Conservation (phyloP, 2,888 invertebrate genomes). For the Vannuccia rotundouncinata region DNA sequence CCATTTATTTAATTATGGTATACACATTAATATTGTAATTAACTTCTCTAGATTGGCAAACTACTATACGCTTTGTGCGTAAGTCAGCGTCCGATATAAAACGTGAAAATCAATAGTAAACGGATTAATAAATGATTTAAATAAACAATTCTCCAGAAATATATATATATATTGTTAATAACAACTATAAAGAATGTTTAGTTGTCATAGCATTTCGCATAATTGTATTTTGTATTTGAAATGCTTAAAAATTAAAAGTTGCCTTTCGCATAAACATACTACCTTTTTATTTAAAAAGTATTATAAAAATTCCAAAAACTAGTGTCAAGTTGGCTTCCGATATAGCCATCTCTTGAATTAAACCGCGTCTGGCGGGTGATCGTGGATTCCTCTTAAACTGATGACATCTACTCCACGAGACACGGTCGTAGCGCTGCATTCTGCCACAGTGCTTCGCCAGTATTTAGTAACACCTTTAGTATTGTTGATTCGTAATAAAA, state of each 20-base stretch:
- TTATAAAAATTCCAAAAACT: not conserved
- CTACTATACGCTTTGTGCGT: too few species aligned
- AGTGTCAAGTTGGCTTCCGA: not conserved
- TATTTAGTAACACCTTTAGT: not conserved
- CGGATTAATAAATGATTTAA: too few species aligned
- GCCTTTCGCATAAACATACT: not conserved
- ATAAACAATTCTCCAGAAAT: too few species aligned
- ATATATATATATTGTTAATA: too few species aligned
- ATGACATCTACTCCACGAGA: conserved; percentile 18
- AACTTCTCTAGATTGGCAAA: too few species aligned
- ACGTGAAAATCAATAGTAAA: too few species aligned
- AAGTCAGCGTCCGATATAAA: too few species aligned
- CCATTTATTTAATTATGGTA: not conserved
- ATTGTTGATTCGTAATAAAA: conserved; percentile 10
- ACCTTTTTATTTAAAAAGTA: not conserved
- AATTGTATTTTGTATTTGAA: not conserved
- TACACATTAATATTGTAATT: not conserved
- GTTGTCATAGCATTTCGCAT: not conserved
- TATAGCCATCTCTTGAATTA: conserved; percentile 17
- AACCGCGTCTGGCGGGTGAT: conserved; percentile 9
- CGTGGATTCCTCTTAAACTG: conserved; percentile 17
- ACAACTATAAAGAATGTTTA: too few species aligned
- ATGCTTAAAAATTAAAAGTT: not conserved
- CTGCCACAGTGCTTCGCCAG: conserved; percentile 16
- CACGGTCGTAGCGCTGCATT: conserved; percentile 13